Percentiles rank a stretch among this genome's conserved stretches.
Conservation (phyloP, 2,888 invertebrate species). For the Seladonia tumulorum region DNA sequence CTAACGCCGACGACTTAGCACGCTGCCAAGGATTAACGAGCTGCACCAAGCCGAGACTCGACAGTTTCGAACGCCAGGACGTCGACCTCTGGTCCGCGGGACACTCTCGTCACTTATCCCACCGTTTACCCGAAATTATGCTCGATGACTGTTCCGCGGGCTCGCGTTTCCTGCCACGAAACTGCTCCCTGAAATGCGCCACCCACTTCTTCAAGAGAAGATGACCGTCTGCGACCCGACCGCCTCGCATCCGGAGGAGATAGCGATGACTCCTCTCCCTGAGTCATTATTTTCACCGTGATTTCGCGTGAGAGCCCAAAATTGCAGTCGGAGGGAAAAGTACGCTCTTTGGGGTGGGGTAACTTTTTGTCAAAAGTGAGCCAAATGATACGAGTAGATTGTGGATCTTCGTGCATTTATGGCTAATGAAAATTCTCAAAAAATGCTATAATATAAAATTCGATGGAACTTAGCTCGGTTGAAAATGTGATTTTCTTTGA, state of each 20-base stretch:
- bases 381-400: too few relatives aligned
- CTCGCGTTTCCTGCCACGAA: slow-evolving; percentile 5
- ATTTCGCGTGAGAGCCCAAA: background rate
- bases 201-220: background rate
- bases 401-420: too few relatives aligned
- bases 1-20: slow-evolving; percentile 53
- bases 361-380: too few relatives aligned
- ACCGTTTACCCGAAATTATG: slow-evolving; percentile 57
- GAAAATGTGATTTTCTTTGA: too few relatives aligned
- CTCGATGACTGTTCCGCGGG: slow-evolving; percentile 19
- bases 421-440: too few relatives aligned
- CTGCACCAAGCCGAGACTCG: slow-evolving; percentile 26
- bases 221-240: background rate
- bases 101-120: slow-evolving; percentile 50
- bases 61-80: slow-evolving; percentile 62
- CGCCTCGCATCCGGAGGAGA: background rate
- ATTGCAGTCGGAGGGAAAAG: background rate
- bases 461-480: too few relatives aligned
- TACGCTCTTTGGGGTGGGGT: background rate
- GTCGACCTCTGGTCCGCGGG: slow-evolving; percentile 54
- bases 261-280: background rate
- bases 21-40: slow-evolving; percentile 65
- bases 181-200: background rate
- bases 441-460: too few relatives aligned
- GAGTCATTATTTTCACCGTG: background rate